Conservation (phyloP, 2,113 vertebrate species). For the Coryphaenoides rupestris region DNA sequence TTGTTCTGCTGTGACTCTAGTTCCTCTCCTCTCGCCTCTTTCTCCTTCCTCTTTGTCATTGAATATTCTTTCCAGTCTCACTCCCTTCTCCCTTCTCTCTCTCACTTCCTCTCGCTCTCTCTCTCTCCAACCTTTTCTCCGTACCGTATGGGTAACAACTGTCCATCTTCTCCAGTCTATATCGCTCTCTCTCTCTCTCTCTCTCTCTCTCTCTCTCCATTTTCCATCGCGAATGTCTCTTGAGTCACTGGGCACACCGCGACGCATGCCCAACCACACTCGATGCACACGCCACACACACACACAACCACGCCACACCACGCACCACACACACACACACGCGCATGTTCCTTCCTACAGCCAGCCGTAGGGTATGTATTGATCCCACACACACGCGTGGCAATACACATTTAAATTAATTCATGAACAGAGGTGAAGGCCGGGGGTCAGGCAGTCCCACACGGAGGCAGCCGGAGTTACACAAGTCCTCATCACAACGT, state of each 20-base stretch:
- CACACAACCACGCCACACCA: background rate
- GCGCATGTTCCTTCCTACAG: conserved; percentile 1
- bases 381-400: conserved; percentile 17
- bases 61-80: background rate
- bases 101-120: conserved; percentile 1
- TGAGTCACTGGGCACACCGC: no score
- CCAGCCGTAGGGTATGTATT: conserved; percentile 11
- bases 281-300: background rate
- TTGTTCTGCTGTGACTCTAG: conserved; percentile 29
- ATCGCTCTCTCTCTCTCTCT: no score
- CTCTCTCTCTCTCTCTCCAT: no score
- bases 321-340: conserved; percentile 11
- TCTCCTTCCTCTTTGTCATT: conserved; percentile 16
- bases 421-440: conserved; percentile 25
- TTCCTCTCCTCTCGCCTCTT: conserved; percentile 10
- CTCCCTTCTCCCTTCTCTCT: background rate
- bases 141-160: background rate
- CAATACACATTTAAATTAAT: conserved; percentile 2
- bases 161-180: no score
- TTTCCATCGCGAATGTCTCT: no score
- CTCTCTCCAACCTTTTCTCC: background rate
- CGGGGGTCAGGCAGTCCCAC: background rate
- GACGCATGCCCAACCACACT: background rate
- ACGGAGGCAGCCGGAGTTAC: no score
- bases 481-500: no score